A percentile compares a stretch with the other conserved stretches of the same genome.
Evolutionary conservation across 1,140 invertebrate genomes (phyloP).

Genomic region (Trypoxylus dichotomus): DNA sequence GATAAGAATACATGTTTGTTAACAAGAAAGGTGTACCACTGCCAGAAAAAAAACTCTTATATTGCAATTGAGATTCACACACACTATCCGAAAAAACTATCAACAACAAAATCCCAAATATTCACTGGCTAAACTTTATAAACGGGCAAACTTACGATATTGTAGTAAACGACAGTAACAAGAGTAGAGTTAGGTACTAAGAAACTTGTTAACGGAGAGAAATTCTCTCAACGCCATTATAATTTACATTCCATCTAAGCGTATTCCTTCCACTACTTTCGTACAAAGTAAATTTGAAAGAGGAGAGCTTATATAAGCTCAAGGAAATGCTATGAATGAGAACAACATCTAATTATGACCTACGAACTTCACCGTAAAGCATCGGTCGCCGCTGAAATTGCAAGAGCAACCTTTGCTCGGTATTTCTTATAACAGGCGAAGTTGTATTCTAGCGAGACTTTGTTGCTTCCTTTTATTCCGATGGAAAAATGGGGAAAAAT

Average conservation of each 20-base stretch:
- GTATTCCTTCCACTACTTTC: too few relatives aligned
- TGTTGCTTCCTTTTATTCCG: neutral
- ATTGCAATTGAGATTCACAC: too few relatives aligned
- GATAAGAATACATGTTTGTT: too few relatives aligned
- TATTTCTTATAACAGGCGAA: neutral
- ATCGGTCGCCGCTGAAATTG: neutral
- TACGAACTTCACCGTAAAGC: neutral
- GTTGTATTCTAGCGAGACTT: neutral
- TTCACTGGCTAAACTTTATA: too few relatives aligned
- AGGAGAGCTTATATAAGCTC: neutral
- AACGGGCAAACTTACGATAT: neutral
- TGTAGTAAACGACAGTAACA: too few relatives aligned
- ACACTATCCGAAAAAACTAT: too few relatives aligned
- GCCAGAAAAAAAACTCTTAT: too few relatives aligned
- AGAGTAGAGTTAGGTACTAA: neutral
- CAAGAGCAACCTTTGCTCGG: neutral
- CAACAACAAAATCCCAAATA: too few relatives aligned
- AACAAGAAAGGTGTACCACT: too few relatives aligned
- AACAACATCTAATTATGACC: neutral
- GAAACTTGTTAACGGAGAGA: neutral
- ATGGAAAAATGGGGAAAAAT: neutral
- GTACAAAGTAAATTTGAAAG: neutral
- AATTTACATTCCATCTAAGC: neutral
- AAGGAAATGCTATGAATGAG: neutral
- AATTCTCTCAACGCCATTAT: neutral